These are phyloP conservation scores for Styela clava DNA, from an alignment of 23 tunicate species.

Conservation along the genomic window DNA sequence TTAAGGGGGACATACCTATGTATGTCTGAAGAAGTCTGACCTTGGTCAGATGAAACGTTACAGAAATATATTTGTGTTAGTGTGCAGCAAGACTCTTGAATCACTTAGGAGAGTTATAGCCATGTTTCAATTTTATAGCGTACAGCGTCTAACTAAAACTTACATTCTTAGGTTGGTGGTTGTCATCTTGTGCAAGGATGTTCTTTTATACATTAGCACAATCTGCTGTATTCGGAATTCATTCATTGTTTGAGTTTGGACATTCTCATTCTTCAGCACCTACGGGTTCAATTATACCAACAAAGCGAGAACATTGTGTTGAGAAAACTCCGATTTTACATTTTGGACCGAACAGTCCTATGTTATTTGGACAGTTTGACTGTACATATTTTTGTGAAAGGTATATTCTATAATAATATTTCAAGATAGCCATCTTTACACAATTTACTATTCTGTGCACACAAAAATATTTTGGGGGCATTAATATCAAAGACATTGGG, in stretches of 20 bases:
- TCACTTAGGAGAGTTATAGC: no score
- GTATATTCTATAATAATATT: no score
- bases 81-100: no score
- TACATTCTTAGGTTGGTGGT: constrained; percentile 63
- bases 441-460: not conserved
- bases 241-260: constrained; percentile 5
- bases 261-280: not conserved
- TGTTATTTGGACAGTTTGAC: not conserved
- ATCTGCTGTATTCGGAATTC: not conserved
- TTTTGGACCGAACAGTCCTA: constrained; percentile 19
- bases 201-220: constrained; percentile 15
- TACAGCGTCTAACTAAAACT: no score
- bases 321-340: not conserved
- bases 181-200: constrained; percentile 22
- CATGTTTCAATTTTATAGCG: no score
- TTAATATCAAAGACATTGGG: no score
- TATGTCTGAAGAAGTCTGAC: no score
- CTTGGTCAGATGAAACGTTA: no score
- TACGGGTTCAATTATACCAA: not conserved
- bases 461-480: no score
- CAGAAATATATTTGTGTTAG: no score
- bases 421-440: no score
- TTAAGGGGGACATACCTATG: no score
- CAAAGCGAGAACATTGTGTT: constrained; percentile 11
- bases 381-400: constrained; percentile 10